Percentiles rank a stretch among this genome's conserved stretches.
Conservation (phyloP, 30 jellyfish, hydroid and myxozoan genomes). For the Morbakka virulenta region DNA sequence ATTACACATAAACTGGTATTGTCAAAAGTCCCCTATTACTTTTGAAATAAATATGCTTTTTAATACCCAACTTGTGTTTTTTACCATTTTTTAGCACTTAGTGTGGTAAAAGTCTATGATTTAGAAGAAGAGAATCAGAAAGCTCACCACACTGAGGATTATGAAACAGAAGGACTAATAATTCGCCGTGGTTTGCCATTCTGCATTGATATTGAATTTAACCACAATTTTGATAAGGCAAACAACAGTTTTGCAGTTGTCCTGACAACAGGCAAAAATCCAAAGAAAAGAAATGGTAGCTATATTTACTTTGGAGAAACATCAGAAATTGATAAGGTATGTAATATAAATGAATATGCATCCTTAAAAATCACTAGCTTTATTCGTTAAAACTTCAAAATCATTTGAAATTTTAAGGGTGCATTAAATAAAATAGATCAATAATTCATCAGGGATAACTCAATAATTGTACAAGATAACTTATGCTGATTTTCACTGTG, state of each 20-base stretch:
- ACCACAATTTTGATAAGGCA: conserved; percentile 18
- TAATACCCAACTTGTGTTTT: background rate
- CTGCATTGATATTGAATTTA: conserved; percentile 26
- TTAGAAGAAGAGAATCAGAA: conserved; percentile 30
- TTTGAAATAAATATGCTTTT: too few relatives aligned
- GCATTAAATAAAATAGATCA: conserved; percentile 27
- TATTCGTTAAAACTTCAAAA: too few relatives aligned
- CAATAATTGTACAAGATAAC: background rate
- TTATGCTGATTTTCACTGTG: background rate
- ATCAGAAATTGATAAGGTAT: conserved; percentile 41
- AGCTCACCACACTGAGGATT: conserved; percentile 51
- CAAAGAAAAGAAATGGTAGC: conserved; percentile 57
- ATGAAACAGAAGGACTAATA: conserved; percentile 48
- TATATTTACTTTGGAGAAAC: conserved; percentile 23
- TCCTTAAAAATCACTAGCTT: too few relatives aligned
- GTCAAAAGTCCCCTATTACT: too few relatives aligned
- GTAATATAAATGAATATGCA: too few relatives aligned
- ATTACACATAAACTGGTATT: too few relatives aligned
- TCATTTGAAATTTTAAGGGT: too few relatives aligned
- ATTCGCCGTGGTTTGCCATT: conserved; percentile 69
- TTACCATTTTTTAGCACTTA: conserved; percentile 15
- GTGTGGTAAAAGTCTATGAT: conserved; percentile 35
- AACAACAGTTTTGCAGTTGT: conserved; percentile 32
- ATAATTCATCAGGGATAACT: conserved; percentile 28
- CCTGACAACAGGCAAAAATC: conserved; percentile 59